phyloP scores from a whole-genome alignment of 1,140 invertebrate species.

The Monomorium pharaonis region DNA sequence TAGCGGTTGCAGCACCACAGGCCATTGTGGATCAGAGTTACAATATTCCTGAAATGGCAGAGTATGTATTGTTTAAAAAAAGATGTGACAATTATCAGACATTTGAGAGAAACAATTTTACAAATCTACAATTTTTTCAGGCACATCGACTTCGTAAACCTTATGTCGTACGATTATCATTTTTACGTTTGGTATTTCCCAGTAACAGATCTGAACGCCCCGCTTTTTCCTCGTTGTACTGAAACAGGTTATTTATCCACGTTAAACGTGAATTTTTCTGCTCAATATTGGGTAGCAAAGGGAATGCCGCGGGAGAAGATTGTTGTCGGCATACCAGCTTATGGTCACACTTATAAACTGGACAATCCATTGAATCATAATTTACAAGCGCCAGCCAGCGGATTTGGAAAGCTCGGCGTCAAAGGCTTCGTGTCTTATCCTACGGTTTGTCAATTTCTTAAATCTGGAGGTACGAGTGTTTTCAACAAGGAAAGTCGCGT shows the following conservation, averaged over 20 bases:
- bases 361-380: conserved; percentile 88
- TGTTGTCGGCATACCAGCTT: conserved; percentile 95
- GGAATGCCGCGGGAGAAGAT: conserved; percentile 94
- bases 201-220: conserved; percentile 93
- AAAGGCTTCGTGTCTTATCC: conserved; percentile 91
- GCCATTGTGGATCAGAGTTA: conserved; percentile 91
- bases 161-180: conserved; percentile 97
- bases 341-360: conserved; percentile 93
- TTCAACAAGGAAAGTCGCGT: conserved; percentile 90
- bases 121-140: conserved; percentile 80
- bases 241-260: conserved; percentile 90
- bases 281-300: conserved; percentile 91
- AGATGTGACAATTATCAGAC: neutral
- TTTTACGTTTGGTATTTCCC: conserved; percentile 91
- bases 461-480: conserved; percentile 83
- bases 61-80: conserved; percentile 82
- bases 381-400: conserved; percentile 90
- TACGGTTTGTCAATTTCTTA: conserved; percentile 89
- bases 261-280: conserved; percentile 93
- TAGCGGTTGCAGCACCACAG: conserved; percentile 91
- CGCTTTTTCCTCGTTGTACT: conserved; percentile 87
- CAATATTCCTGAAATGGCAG: conserved; percentile 90
- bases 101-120: neutral
- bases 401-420: conserved; percentile 87
- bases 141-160: conserved; percentile 92